A percentile compares a stretch with the other conserved stretches of the same genome.
phyloP scores from a whole-genome alignment of 2,113 vertebrate species.

The Oryzias melastigma region DNA sequence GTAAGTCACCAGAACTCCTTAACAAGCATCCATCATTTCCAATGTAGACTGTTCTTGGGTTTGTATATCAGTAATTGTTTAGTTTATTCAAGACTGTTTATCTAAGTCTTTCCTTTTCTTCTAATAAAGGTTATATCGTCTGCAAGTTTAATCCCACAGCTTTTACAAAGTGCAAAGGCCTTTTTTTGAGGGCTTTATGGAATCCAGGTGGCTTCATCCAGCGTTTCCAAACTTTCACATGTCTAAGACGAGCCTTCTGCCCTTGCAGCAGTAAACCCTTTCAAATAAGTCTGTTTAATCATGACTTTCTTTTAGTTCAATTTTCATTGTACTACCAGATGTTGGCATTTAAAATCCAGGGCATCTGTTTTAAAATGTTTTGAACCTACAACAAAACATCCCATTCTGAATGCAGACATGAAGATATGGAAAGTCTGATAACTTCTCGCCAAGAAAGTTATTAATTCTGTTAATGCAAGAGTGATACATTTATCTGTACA shows the following conservation, averaged over 20 bases:
- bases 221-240: conserved; percentile 53
- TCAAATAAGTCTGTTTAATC: conserved; percentile 26
- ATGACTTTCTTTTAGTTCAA: conserved; percentile 22
- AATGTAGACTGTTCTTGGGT: conserved; percentile 63
- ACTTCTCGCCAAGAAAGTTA: too few relatives aligned
- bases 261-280: conserved; percentile 12
- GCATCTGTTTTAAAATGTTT: too few relatives aligned
- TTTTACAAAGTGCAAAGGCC: conserved; percentile 58
- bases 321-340: too few relatives aligned
- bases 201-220: conserved; percentile 66
- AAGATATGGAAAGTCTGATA: too few relatives aligned
- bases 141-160: conserved; percentile 53
- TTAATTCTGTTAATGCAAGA: too few relatives aligned
- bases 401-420: too few relatives aligned
- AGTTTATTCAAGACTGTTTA: conserved; percentile 60
- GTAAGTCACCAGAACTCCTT: conserved; percentile 65
- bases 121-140: conserved; percentile 67
- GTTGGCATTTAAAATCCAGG: too few relatives aligned
- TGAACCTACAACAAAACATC: too few relatives aligned
- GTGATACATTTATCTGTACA: too few relatives aligned
- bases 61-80: conserved; percentile 69
- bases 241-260: conserved; percentile 40
- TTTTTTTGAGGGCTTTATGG: conserved; percentile 68
- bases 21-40: conserved; percentile 64
- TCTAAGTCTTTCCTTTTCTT: conserved; percentile 64